Base-by-base conservation (phyloP, 2,113 vertebrate species). In the Rhinogobius similis region DNA sequence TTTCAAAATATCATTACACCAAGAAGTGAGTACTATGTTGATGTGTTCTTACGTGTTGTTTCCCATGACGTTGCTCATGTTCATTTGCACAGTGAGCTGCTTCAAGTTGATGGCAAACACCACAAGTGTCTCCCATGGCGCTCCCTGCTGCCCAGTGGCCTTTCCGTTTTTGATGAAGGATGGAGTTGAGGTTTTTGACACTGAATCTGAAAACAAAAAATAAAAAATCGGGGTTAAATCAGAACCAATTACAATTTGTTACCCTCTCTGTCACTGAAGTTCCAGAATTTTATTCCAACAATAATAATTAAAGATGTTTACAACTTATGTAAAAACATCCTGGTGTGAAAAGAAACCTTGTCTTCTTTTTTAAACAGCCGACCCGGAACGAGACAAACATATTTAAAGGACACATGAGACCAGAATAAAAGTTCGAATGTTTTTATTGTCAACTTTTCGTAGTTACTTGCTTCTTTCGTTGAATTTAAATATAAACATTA, bases 41-140 rank as follows among this genome's bases (percentile, higher is more conserved):
- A 61, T 32, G 27, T 36, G 29, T 36, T 32, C 97, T 92, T 90
- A 99, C 98, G 95, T 99, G 48, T 98, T 99, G 83, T 99, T 99
- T 71, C 98, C 98, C 98, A 99, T 99, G 55, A 99, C 98, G 6
- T 99, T 99, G 87, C 98, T 99, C 98, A 99, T 99, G 78, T 99
- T 99, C 98, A 99, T 99, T 83, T 99, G 98, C 44, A 99, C 97
- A 0, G 95, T 98, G 74, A 99, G 90, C 78, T 97, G 98, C 67
- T 99, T 98, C 46, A 99, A 76, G 91, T 98, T 99, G 90, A 99
- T 99, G 78, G 96, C 98, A 77, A 99, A 99, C 32, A 99, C 97
- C 29, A 99, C 98, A 77, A 99, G 90, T 0, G 98, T 99, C 88
- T 99, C 97, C 98, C 98, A 99, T 0, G 97, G 98, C 0, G 98